Evolutionary conservation across 2,113 vertebrate species (phyloP), one percentile per base, ranked within the genome.

Genomic region (Seriola dumerili): DNA sequence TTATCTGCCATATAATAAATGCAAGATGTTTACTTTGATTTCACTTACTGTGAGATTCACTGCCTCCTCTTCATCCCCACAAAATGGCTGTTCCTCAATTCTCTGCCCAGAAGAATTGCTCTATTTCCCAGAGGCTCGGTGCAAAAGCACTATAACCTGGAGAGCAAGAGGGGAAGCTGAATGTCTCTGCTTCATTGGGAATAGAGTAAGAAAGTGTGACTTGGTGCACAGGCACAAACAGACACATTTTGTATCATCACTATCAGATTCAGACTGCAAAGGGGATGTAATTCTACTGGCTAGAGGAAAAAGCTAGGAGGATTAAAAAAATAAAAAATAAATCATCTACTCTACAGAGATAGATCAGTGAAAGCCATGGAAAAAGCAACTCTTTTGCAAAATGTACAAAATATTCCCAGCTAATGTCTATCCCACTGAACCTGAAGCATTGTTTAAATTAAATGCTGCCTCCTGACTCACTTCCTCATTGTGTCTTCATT

Each of bases 1-100:
- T 32, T 38, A 19, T 58, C n/a, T 42, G 8, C 42, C 19, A 17
- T 36, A 12, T 19, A 25, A 61, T 19, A 23, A 57, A 9, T 72
- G 40, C 17, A 59, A 59, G 61, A 40, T 75, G 59, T 66, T 74
- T 36, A 48, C 55, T 78, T 67, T 64, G 5, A 72, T 63, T 67
- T 71, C 11, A 61, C 25, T 65, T 55, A 52, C 21, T 63, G 66
- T 50, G 29, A 58, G 13, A 64, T 36, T 67, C 19, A 0, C 40
- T 16, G 42, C 52, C 58, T 21, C 17, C 6, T 59, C 19, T 65
- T 69, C 23, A 52, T 66, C 36, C 13, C 3, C 1, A 46, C 14
- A n/a, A 64, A 68, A 62, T 50, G 4, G 0, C 52, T 62, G 55
- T 50, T 23, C 5, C 19, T 67, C 44, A 8, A 4, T 75, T 69